These are phyloP conservation scores for Neodon shergylaensis DNA, from an alignment of 2,113 vertebrate species.

Conservation along the genomic window DNA sequence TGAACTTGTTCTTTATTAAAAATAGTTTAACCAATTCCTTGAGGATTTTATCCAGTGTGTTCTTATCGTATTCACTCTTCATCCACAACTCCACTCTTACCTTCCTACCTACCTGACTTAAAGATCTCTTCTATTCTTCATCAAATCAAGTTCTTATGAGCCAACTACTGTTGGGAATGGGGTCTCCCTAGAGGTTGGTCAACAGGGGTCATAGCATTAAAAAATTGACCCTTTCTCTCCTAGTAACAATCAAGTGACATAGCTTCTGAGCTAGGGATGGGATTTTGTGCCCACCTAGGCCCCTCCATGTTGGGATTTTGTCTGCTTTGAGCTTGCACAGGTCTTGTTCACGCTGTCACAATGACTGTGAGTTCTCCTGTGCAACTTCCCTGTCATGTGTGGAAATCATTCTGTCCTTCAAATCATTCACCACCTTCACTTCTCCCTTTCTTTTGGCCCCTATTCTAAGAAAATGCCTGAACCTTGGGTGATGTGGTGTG, in stretches of 20 bases:
- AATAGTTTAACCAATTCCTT: background rate
- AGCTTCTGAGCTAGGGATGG: background rate
- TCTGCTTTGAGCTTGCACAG: background rate
- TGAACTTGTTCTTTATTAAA: background rate
- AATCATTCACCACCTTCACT: background rate
- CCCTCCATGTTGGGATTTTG: background rate
- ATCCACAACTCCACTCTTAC: background rate
- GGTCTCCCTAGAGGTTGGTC: background rate
- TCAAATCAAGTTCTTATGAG: background rate
- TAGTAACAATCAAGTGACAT: background rate
- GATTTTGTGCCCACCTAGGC: background rate
- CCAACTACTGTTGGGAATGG: background rate
- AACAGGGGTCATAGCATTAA: background rate
- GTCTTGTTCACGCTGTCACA: rapidly evolving
- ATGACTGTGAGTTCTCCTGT: background rate
- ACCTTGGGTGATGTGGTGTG: background rate
- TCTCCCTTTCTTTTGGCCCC: background rate
- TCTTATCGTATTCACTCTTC: background rate
- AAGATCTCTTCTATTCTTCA: background rate
- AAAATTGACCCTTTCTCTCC: background rate
- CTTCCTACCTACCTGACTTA: background rate
- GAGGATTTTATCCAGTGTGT: background rate
- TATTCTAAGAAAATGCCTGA: background rate
- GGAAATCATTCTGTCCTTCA: background rate
- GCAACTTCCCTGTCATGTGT: background rate